Percentiles rank a stretch among this genome's conserved stretches.
phyloP scores from a whole-genome alignment of 2,113 vertebrate genomes.

The Otocyon megalotis region DNA sequence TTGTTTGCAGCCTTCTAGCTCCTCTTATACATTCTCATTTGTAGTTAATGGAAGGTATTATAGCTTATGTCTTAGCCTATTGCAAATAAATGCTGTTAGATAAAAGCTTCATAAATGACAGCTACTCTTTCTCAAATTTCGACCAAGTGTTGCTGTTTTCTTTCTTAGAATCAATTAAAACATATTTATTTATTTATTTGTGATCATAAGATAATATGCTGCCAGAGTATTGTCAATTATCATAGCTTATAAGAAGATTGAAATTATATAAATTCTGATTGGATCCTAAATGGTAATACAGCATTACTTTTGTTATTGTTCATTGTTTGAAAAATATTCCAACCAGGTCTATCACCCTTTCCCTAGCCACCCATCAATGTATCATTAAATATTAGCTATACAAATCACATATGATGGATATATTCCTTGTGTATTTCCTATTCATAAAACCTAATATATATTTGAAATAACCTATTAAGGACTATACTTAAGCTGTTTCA shows the following conservation, averaged over 20 bases:
- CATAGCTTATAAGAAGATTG: not conserved
- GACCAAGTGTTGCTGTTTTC: conserved; percentile 64
- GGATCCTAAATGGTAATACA: not conserved
- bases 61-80: conserved; percentile 54
- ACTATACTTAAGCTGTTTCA: not conserved
- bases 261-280: conserved; percentile 4
- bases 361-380: not conserved
- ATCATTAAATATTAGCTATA: not conserved
- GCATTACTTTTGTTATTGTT: not conserved
- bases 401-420: not conserved
- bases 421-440: not conserved
- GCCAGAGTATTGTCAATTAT: not conserved
- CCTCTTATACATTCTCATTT: conserved; percentile 62
- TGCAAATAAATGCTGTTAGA: conserved; percentile 73
- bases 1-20: conserved; percentile 77
- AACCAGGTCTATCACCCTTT: not conserved
- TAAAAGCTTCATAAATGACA: conserved; percentile 68
- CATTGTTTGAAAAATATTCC: not conserved
- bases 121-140: conserved; percentile 70
- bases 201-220: not conserved
- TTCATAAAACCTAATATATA: conserved; percentile 25
- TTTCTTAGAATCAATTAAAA: conserved; percentile 60
- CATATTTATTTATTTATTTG: conserved; percentile 54
- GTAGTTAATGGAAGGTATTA: conserved; percentile 73
- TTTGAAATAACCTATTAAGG: not conserved